Base-by-base conservation (phyloP, 1,140 invertebrate species). In the Drosophila erecta region DNA sequence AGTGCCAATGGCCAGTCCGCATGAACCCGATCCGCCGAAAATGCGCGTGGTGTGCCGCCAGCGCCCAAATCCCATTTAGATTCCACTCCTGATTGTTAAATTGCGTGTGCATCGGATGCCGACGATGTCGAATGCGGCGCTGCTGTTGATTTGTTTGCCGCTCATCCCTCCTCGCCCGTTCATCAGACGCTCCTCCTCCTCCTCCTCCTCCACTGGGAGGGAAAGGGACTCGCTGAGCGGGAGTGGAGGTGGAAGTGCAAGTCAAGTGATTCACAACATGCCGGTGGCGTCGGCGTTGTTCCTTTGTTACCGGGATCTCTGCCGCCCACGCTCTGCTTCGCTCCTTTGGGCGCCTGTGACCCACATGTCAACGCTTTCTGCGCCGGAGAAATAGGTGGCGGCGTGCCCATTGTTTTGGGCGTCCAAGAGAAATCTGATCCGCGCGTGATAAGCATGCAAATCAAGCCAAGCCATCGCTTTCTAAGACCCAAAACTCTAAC, bases 241-340 rank as follows among this genome's bases (percentile, higher is more conserved):
- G n/a, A 38, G 44, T 47, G 44, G 44, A 4, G n/a, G 24, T 47
- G 46, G 46, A 27, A 8, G 7, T 47, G 12, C 44, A 64, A 49
- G 47, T 53, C 60, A 66, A 67, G 61, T 72, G 69, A 72, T 72
- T 72, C 69, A 72, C 58, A 43, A 70, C 54, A 72, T 44, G 69
- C 66, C 66, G 66, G 69, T 38, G 66, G 69, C 60, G 46, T 70
- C 65, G 50, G 46, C 66, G 40, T 71, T 61, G 38, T 56, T 76
- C 66, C 47, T 60, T 81, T 66, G 78, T 58, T 57, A 40, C 22
- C 58, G 40, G 35, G 33, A 50, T 44, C 50, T 72, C 35, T 4
- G 33, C 38, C 49, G 38, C 38, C 15, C 37, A 0, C 24, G 24
- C 24, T 24, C 24, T 24, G 24, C 24, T 24, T 37, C 27, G 24